Percentiles rank a stretch among this genome's conserved stretches.
phyloP scores from a whole-genome alignment of 2,888 invertebrate species.

The Tholera decimalis region DNA sequence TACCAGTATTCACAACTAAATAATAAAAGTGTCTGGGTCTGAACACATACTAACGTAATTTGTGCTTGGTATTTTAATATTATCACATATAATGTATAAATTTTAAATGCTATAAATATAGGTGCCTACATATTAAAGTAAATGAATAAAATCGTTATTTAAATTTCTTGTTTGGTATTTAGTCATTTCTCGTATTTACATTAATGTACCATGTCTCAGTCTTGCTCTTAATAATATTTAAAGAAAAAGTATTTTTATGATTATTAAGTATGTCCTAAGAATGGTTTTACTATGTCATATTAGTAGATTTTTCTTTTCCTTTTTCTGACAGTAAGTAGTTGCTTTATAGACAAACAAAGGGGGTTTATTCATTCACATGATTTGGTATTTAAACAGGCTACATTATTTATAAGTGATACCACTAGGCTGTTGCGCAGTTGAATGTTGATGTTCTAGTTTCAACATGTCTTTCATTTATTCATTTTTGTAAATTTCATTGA shows the following conservation, averaged over 20 bases:
- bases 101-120: too few species aligned
- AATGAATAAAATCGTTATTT: slow-evolving; percentile 6
- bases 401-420: slow-evolving; percentile 73
- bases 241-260: too few species aligned
- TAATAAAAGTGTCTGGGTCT: slow-evolving; percentile 18
- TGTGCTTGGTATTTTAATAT: not conserved
- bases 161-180: not conserved
- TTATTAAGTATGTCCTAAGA: slow-evolving; percentile 20
- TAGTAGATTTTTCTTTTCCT: slow-evolving; percentile 30
- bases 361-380: slow-evolving; percentile 76
- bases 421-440: slow-evolving; percentile 75
- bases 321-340: slow-evolving; percentile 39
- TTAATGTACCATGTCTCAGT: too few species aligned
- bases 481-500: slow-evolving; percentile 65
- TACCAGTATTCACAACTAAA: slow-evolving; percentile 23
- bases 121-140: not conserved
- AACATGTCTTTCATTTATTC: slow-evolving; percentile 73
- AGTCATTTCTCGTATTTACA: too few species aligned
- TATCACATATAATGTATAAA: too few species aligned
- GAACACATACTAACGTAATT: slow-evolving; percentile 1
- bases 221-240: too few species aligned
- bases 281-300: slow-evolving; percentile 24
- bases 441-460: slow-evolving; percentile 71
- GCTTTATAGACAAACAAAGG: slow-evolving; percentile 67
- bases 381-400: slow-evolving; percentile 80